These are phyloP conservation scores for Malurus leucopterus DNA, from an alignment of 2,797 vertebrate species.

Conservation along the genomic window DNA sequence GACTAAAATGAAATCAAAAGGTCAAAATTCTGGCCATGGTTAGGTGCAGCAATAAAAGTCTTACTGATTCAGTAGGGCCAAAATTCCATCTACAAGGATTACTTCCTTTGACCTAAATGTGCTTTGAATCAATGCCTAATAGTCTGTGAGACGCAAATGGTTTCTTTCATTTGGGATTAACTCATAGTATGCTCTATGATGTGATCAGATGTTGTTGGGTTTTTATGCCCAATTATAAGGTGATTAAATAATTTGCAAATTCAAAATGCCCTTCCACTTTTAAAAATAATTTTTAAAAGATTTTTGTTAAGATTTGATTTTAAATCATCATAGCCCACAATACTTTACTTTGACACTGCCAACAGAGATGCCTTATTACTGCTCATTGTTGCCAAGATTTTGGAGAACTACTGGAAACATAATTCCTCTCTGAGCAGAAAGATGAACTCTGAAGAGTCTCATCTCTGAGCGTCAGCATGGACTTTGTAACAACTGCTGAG, in stretches of 20 bases:
- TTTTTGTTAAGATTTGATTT: background rate
- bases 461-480: background rate
- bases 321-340: background rate
- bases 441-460: background rate
- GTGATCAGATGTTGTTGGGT: background rate
- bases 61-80: background rate
- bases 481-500: background rate
- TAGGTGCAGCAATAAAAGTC: background rate
- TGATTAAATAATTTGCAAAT: conserved; percentile 7
- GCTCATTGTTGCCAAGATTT: background rate
- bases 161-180: conserved; percentile 49
- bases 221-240: background rate
- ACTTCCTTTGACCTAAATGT: conserved; percentile 57
- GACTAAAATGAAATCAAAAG: background rate
- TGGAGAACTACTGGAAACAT: background rate
- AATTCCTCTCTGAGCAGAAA: background rate
- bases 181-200: background rate
- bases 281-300: accelerated
- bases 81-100: conserved; percentile 46
- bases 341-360: background rate
- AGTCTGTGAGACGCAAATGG: conserved; percentile 40
- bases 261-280: background rate
- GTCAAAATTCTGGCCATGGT: background rate
- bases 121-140: conserved; percentile 43
- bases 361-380: background rate